These are phyloP conservation scores for Sinocyclocheilus grahami DNA, from an alignment of 2,113 vertebrate species.

Conservation along the genomic window DNA sequence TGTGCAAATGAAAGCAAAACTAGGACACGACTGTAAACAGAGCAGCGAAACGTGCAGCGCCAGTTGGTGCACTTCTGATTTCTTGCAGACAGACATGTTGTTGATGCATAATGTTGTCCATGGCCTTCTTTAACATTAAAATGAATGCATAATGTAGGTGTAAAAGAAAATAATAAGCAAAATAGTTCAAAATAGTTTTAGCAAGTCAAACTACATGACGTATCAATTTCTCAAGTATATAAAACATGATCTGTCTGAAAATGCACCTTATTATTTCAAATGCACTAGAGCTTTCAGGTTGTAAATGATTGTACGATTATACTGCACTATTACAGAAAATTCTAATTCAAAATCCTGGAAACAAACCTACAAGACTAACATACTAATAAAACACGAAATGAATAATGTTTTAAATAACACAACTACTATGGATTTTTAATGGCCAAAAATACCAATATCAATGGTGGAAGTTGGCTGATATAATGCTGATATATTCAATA, in stretches of 20 bases:
- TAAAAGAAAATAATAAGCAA: background rate
- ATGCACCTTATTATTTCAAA: background rate
- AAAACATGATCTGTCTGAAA: background rate
- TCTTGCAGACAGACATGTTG: conserved; percentile 3
- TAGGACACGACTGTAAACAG: conserved; percentile 19
- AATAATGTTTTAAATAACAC: background rate
- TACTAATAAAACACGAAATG: background rate
- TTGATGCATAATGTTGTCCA: background rate
- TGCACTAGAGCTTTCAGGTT: background rate
- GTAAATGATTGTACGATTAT: background rate
- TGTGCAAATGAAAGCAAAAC: conserved; percentile 32
- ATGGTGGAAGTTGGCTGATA: background rate
- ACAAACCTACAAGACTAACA: background rate
- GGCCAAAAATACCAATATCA: background rate
- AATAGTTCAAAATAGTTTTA: no score
- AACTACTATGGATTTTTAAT: background rate
- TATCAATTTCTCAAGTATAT: background rate
- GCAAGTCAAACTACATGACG: no score
- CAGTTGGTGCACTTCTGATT: conserved; percentile 19
- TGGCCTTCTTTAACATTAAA: background rate
- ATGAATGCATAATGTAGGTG: background rate
- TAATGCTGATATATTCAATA: background rate
- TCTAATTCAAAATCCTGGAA: background rate
- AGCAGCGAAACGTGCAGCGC: background rate
- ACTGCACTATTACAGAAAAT: background rate